These are phyloP conservation scores for Aleiodes sp. DNA, from an alignment of 1,140 invertebrate species.

Conservation along the genomic window DNA sequence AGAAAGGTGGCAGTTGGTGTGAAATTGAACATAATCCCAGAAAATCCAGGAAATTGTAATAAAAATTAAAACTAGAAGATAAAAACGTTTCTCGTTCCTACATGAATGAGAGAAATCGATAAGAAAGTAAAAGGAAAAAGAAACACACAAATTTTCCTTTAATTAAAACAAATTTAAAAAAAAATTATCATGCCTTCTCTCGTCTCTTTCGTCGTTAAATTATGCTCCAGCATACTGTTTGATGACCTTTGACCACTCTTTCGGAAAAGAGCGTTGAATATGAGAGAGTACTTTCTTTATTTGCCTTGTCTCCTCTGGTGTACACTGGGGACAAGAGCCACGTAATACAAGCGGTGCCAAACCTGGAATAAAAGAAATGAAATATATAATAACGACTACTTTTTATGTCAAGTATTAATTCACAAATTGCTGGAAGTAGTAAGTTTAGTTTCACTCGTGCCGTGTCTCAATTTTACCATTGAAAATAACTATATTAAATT, in stretches of 20 bases:
- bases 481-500: neutral
- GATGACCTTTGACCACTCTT: conserved; percentile 77
- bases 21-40: too few relatives aligned
- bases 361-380: conserved; percentile 67
- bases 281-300: conserved; percentile 75
- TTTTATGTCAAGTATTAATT: conserved; percentile 3
- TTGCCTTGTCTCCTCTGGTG: conserved; percentile 72
- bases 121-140: too few relatives aligned
- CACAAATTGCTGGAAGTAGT: neutral
- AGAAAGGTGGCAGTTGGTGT: too few relatives aligned
- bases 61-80: too few relatives aligned
- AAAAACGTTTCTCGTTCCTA: too few relatives aligned
- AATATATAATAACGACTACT: neutral
- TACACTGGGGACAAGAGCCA: conserved; percentile 75
- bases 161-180: too few relatives aligned
- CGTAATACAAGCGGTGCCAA: conserved; percentile 75
- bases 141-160: too few relatives aligned
- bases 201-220: neutral
- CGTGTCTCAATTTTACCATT: neutral
- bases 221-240: conserved; percentile 70
- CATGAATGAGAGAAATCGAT: too few relatives aligned
- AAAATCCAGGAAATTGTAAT: too few relatives aligned
- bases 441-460: neutral
- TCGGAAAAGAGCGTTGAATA: conserved; percentile 75
- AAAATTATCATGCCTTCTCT: too few relatives aligned